A percentile compares a stretch with the other conserved stretches of the same genome.
Evolutionary conservation across 1,140 invertebrate genomes (phyloP).

Genomic region (Nasonia giraulti): DNA sequence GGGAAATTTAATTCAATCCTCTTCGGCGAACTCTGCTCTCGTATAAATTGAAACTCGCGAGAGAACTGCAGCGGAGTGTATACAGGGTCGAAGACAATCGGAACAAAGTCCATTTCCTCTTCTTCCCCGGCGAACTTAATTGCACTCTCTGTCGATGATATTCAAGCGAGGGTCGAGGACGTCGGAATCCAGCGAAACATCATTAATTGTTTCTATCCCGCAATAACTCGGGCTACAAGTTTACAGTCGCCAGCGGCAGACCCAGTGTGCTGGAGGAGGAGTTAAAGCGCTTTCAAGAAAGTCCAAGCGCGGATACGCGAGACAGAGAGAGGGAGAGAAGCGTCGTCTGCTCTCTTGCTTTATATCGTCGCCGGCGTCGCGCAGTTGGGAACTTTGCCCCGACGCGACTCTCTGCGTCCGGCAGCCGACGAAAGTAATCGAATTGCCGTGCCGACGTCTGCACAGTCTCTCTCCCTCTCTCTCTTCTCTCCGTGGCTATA

Average conservation of each 20-base stretch:
- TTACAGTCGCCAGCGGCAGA: neutral
- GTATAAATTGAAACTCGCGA: neutral
- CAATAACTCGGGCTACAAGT: neutral
- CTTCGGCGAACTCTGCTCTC: neutral
- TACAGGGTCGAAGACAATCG: neutral
- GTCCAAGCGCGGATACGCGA: neutral
- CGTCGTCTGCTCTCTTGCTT: neutral
- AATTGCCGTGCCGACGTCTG: conserved; percentile 13
- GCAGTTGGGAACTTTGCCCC: conserved; percentile 26
- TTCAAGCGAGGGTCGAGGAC: neutral
- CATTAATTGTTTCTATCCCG: conserved; percentile 42
- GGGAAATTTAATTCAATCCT: neutral
- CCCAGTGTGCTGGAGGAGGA: neutral
- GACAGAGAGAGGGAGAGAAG: conserved; percentile 7
- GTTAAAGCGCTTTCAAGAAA: conserved; percentile 37
- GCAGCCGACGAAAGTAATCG: conserved; percentile 28
- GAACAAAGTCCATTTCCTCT: neutral
- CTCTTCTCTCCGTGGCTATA: neutral
- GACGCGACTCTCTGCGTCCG: neutral
- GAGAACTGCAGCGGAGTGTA: too few relatives aligned
- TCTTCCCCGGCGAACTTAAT: neutral
- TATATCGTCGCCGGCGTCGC: neutral
- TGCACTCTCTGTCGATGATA: neutral
- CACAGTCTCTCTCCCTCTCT: neutral
- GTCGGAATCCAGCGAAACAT: neutral